A percentile compares a stretch with the other conserved stretches of the same genome.
phyloP scores from a whole-genome alignment of 2,888 invertebrate species.

The Dorcus parallelipipedus region DNA sequence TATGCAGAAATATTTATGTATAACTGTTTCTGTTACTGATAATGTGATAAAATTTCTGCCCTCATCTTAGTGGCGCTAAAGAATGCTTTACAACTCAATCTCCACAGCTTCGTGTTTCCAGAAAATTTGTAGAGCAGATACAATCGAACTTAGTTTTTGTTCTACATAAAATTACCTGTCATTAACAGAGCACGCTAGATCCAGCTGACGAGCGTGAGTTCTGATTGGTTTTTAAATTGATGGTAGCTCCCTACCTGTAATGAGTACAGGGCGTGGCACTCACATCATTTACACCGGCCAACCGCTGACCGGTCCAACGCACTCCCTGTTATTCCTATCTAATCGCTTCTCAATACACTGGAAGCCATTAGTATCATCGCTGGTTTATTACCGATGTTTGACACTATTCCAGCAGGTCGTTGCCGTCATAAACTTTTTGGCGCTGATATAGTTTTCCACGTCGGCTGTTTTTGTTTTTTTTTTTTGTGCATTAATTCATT shows the following conservation, averaged over 20 bases:
- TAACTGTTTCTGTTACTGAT: no score
- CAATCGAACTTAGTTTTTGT: slow-evolving; percentile 41
- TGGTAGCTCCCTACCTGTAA: slow-evolving; percentile 50
- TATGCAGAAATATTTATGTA: no score
- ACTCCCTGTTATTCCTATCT: slow-evolving; percentile 23
- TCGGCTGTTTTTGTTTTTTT: slow-evolving; percentile 8
- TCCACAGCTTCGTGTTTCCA: slow-evolving; percentile 21
- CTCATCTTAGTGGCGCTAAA: slow-evolving; percentile 6
- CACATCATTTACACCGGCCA: slow-evolving; percentile 50
- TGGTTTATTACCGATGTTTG: slow-evolving; percentile 32
- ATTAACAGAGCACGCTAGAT: slow-evolving; percentile 35
- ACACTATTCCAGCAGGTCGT: slow-evolving; percentile 33
- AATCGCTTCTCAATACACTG: slow-evolving; percentile 46
- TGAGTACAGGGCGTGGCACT: slow-evolving; percentile 48
- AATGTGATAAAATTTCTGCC: no score
- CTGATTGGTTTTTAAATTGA: slow-evolving; percentile 51
- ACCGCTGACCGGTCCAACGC: slow-evolving; percentile 43
- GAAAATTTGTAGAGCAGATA: slow-evolving; percentile 32
- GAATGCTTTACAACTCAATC: slow-evolving; percentile 14
- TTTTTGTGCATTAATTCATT: slow-evolving; percentile 8
- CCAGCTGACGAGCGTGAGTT: slow-evolving; percentile 42
- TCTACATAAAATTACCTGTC: slow-evolving; percentile 39
- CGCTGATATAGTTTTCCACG: no score
- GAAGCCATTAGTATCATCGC: slow-evolving; percentile 43
- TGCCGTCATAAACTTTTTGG: no score